phyloP scores from a whole-genome alignment of 2,888 invertebrate genomes.

The Acanthosepion lycidas region DNA sequence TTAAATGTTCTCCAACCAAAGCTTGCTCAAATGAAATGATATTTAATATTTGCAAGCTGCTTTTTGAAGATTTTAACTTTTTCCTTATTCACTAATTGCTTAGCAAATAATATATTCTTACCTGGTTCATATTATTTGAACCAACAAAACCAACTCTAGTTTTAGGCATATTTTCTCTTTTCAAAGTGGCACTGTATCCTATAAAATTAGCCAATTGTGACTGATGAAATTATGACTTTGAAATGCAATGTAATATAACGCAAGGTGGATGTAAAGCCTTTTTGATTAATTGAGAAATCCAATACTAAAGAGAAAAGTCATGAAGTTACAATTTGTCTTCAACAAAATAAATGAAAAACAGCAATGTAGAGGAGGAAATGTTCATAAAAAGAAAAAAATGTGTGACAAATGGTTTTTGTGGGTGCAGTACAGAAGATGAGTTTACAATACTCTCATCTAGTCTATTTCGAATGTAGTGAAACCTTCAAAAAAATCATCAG shows the following conservation, averaged over 20 bases:
- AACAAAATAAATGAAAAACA: not conserved
- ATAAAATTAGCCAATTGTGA: not conserved
- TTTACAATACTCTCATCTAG: not conserved
- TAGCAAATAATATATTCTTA: not conserved
- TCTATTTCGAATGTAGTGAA: not conserved
- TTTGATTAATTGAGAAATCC: not conserved
- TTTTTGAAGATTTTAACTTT: not conserved
- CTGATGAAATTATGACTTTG: not conserved
- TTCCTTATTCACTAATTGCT: not conserved
- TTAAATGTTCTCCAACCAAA: no score
- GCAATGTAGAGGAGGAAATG: not conserved
- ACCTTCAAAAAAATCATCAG: not conserved
- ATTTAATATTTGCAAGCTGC: not conserved
- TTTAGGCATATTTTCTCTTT: not conserved
- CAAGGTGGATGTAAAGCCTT: not conserved
- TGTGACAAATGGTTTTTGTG: not conserved
- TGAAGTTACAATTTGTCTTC: not conserved
- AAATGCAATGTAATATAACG: not conserved
- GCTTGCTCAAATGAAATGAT: no score
- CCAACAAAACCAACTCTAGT: not conserved
- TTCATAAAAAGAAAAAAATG: not conserved
- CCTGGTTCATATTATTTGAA: not conserved
- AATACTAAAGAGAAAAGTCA: conserved; percentile 17
- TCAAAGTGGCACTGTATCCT: not conserved
- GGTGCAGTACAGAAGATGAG: conserved; percentile 14